A percentile compares a stretch with the other conserved stretches of the same genome.
These are phyloP conservation scores for Chanos chanos DNA, from an alignment of 2,797 vertebrate genomes.

Conservation along the genomic window DNA sequence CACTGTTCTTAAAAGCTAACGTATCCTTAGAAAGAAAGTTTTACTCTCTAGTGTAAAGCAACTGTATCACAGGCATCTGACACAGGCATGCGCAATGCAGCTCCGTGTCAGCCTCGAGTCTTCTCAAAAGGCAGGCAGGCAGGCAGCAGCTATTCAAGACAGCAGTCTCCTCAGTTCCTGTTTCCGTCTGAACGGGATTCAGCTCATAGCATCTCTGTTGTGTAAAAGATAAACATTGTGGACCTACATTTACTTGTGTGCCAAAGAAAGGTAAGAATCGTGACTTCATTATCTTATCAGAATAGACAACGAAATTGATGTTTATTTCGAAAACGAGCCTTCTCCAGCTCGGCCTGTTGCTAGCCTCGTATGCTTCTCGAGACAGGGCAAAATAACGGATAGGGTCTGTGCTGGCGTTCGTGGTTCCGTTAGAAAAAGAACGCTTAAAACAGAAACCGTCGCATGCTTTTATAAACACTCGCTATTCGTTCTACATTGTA, in stretches of 20 bases:
- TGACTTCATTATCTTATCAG: not conserved
- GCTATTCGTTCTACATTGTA: no score
- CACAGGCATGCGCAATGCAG: conserved; percentile 50
- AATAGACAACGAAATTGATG: conserved; percentile 17
- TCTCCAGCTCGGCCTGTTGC: conserved; percentile 55
- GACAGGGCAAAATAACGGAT: conserved; percentile 42
- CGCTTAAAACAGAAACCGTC: no score
- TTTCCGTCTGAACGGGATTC: conserved; percentile 43
- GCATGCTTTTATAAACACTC: no score
- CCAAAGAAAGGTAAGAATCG: conserved; percentile 36
- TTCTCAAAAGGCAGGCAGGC: conserved; percentile 43
- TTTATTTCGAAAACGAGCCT: conserved; percentile 27
- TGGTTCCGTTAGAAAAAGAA: conserved; percentile 24
- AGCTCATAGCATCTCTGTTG: conserved; percentile 23
- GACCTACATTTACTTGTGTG: conserved; percentile 10
- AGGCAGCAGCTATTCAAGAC: conserved; percentile 39
- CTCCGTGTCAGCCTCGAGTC: conserved; percentile 39
- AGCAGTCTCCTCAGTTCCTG: conserved; percentile 46
- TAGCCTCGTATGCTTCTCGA: conserved; percentile 29
- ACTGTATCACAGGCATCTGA: conserved; percentile 21
- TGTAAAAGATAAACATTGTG: conserved; percentile 13
- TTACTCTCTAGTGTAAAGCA: not conserved
- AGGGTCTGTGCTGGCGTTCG: conserved; percentile 16
- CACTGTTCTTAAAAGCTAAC: no score
- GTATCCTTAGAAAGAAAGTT: no score